Conservation (phyloP, 1,140 invertebrate genomes). For the Meloidogyne hapla region DNA sequence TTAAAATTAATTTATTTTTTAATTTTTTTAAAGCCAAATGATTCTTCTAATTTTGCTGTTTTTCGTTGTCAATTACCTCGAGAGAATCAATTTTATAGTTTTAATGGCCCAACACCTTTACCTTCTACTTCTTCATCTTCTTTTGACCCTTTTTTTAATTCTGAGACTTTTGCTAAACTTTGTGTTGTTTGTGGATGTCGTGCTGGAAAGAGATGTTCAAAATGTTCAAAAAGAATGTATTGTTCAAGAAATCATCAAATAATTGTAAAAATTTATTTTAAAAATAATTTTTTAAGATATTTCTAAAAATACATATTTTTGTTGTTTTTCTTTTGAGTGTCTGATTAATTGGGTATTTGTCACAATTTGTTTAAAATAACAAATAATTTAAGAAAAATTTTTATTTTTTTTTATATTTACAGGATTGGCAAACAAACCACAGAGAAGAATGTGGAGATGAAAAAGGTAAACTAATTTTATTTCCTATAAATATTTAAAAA, state of each 20-base stretch:
- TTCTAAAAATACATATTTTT: too few species aligned
- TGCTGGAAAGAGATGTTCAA: conserved; percentile 75
- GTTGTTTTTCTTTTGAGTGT: too few species aligned
- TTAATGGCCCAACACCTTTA: background rate
- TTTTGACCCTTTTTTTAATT: conserved; percentile 68
- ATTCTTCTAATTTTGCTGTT: conserved; percentile 67
- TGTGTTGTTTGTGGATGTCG: conserved; percentile 79
- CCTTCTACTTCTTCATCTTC: conserved; percentile 67
- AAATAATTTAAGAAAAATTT: too few species aligned
- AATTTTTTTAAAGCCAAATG: conserved; percentile 49
- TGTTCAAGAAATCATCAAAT: conserved; percentile 81
- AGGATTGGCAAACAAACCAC: conserved; percentile 69
- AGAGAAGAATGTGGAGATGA: conserved; percentile 71
- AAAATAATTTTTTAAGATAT: too few species aligned
- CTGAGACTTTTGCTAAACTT: conserved; percentile 68
- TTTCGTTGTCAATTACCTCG: conserved; percentile 77
- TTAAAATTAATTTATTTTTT: background rate
- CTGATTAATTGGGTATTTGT: too few species aligned
- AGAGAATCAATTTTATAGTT: conserved; percentile 77
- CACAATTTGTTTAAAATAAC: too few species aligned
- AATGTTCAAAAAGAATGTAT: conserved; percentile 76
- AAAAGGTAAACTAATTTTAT: conserved; percentile 74
- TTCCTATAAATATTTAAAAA: too few species aligned
- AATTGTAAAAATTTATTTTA: conserved; percentile 72
- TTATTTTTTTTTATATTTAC: background rate